These are phyloP conservation scores for Drosophila meridiana DNA, from an alignment of 2,888 invertebrate species.

Conservation along the genomic window DNA sequence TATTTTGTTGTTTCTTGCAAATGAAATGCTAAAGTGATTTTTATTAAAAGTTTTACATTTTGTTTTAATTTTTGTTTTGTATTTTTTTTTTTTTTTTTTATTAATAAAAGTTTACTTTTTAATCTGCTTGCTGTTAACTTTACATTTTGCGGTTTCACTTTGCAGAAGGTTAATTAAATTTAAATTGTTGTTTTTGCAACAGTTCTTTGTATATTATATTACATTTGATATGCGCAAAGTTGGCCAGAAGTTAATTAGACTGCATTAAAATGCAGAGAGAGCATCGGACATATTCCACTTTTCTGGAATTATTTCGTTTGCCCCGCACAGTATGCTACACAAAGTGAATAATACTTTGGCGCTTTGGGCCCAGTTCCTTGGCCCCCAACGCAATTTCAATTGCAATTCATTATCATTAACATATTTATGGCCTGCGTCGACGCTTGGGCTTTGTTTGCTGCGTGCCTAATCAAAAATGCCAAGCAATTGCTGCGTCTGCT, in stretches of 20 bases:
- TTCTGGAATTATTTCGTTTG: neutral
- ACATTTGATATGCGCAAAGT: conserved; percentile 50
- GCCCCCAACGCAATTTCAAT: conserved; percentile 59
- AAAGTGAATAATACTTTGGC: conserved; percentile 24
- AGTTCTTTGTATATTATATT: neutral
- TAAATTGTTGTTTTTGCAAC: conserved; percentile 35
- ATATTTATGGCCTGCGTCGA: conserved; percentile 62
- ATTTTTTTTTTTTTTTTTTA: neutral
- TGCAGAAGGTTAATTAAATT: conserved; percentile 71
- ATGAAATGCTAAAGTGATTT: conserved; percentile 75
- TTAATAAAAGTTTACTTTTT: conserved; percentile 63
- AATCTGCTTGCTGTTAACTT: conserved; percentile 62
- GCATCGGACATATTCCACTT: neutral
- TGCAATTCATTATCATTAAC: conserved; percentile 76
- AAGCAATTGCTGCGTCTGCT: conserved; percentile 47
- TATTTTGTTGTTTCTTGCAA: conserved; percentile 39
- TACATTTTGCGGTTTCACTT: conserved; percentile 50
- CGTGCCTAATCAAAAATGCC: conserved; percentile 62
- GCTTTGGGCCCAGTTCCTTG: conserved; percentile 13
- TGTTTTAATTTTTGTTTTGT: neutral
- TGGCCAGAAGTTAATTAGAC: conserved; percentile 46
- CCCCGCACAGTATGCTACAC: conserved; percentile 1
- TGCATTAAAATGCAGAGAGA: conserved; percentile 39
- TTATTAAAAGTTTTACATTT: conserved; percentile 60
- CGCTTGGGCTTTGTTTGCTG: conserved; percentile 21